Evolutionary conservation across 2,888 invertebrate species (phyloP).

Genomic region (Ischnura elegans): DNA sequence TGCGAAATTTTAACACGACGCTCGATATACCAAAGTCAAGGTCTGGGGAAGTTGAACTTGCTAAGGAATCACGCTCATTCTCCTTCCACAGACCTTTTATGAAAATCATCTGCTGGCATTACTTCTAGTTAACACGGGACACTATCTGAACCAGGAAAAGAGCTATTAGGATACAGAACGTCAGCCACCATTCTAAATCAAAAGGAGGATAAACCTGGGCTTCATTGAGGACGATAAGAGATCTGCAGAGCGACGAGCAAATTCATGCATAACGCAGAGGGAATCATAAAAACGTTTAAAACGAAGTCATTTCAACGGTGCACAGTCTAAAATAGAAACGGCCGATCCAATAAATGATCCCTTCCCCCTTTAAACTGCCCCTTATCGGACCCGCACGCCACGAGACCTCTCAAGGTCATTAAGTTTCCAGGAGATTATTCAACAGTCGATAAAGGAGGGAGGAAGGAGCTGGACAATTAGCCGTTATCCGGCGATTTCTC

Average conservation of each 20-base stretch:
- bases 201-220: not conserved
- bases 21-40: too few species aligned
- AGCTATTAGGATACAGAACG: not conserved
- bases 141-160: not conserved
- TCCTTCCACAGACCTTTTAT: not conserved
- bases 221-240: not conserved
- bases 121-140: not conserved
- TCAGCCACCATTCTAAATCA: not conserved
- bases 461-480: not conserved
- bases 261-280: not conserved
- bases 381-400: conserved; percentile 55
- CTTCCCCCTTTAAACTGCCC: not conserved
- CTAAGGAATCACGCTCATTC: not conserved
- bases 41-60: not conserved
- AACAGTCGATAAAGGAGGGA: not conserved
- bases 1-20: too few species aligned
- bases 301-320: not conserved
- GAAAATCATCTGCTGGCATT: not conserved
- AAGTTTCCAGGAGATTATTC: conserved; percentile 42
- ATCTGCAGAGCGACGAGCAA: not conserved
- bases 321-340: conserved; percentile 40
- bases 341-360: not conserved
- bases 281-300: not conserved
- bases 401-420: conserved; percentile 48
- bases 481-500: not conserved